Conservation (phyloP, 1,140 invertebrate genomes). For the Vanessa tameamea region DNA sequence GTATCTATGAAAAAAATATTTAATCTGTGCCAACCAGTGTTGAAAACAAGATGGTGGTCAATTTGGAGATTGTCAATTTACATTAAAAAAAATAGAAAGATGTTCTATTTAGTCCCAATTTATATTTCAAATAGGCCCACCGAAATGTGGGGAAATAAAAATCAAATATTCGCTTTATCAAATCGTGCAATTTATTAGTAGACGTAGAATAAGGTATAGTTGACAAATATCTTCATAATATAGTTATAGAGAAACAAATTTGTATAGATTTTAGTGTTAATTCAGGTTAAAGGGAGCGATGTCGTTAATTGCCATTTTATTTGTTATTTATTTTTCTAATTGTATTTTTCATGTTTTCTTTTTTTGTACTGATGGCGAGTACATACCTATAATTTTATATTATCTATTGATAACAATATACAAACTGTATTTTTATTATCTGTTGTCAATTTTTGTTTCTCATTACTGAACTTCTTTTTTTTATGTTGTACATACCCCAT, state of each 20-base stretch:
- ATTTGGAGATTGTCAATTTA: conserved; percentile 64
- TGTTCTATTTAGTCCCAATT: conserved; percentile 36
- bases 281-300: conserved; percentile 52
- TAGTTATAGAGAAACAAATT: conserved; percentile 50
- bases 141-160: conserved; percentile 55
- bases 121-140: conserved; percentile 47
- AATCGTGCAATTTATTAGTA: conserved; percentile 79
- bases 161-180: conserved; percentile 75
- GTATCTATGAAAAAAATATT: conserved; percentile 22
- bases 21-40: conserved; percentile 41
- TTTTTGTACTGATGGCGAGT: conserved; percentile 52
- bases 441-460: background rate
- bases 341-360: conserved; percentile 65
- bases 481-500: conserved; percentile 1
- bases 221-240: conserved; percentile 62
- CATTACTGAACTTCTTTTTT: background rate
- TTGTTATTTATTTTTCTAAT: conserved; percentile 79
- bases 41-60: conserved; percentile 56
- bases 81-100: conserved; percentile 38
- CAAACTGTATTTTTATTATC: background rate
- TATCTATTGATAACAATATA: background rate
- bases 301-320: conserved; percentile 73
- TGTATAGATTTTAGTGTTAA: conserved; percentile 70
- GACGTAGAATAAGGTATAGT: conserved; percentile 68
- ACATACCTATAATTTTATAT: conserved; percentile 27